These are phyloP conservation scores for Scolopax mira DNA, from an alignment of 2,113 vertebrate species.

Conservation along the genomic window DNA sequence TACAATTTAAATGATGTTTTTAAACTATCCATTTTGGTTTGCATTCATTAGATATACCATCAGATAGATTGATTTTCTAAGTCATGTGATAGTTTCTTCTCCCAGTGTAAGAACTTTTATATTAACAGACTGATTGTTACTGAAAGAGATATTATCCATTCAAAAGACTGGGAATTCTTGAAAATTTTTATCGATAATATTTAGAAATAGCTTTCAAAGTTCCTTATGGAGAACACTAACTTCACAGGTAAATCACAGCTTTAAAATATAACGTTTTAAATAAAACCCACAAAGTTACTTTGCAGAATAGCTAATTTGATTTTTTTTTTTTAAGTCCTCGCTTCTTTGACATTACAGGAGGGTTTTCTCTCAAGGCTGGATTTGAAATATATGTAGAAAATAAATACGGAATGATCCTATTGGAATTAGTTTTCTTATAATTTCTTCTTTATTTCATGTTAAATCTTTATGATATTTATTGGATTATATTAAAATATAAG, in stretches of 20 bases:
- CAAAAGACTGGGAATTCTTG: not conserved
- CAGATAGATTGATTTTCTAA: not conserved
- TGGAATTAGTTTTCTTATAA: not conserved
- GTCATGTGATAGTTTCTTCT: not conserved
- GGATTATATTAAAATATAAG: not conserved
- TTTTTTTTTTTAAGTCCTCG: not conserved
- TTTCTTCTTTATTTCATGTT: not conserved
- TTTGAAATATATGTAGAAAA: not conserved
- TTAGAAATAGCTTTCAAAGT: not conserved
- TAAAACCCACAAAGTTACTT: not conserved
- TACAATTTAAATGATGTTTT: not conserved
- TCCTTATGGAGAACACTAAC: not conserved
- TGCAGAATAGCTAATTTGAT: not conserved
- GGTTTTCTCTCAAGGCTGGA: not conserved
- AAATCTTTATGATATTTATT: not conserved
- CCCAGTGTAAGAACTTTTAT: not conserved
- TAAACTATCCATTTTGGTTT: not conserved
- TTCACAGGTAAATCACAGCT: rapidly evolving
- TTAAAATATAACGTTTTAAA: not conserved
- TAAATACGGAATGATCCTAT: not conserved
- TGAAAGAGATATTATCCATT: not conserved
- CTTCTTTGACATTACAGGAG: not conserved
- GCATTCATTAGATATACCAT: not conserved
- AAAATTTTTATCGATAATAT: not conserved
- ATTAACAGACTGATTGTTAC: not conserved